These are phyloP conservation scores for Momotus momota DNA, from an alignment of 2,797 vertebrate species.

Conservation along the genomic window DNA sequence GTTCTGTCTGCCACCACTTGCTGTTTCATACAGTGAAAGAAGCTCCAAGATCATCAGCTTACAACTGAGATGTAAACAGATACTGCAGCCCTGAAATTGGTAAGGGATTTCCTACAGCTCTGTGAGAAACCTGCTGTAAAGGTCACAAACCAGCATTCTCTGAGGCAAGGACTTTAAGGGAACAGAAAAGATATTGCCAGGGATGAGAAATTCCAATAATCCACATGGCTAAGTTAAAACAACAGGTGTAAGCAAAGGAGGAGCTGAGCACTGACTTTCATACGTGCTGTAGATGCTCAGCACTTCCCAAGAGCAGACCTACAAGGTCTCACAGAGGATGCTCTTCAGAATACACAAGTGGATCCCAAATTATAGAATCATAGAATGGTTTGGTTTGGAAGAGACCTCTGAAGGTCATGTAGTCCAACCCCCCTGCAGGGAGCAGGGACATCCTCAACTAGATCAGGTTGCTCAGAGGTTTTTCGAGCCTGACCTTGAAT, in stretches of 20 bases:
- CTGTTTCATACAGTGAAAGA: not conserved
- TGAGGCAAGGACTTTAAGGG: not conserved
- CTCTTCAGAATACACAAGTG: not conserved
- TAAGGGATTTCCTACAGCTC: not conserved
- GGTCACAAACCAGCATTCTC: not conserved
- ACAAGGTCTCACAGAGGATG: not conserved
- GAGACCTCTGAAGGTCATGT: no score
- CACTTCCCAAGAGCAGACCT: not conserved
- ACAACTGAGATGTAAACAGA: not conserved
- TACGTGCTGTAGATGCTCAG: not conserved
- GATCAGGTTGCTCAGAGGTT: no score
- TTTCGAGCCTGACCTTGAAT: no score
- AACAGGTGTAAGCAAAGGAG: not conserved
- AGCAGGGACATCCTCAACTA: no score
- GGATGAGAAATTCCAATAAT: not conserved
- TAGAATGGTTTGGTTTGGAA: no score
- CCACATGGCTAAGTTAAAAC: not conserved
- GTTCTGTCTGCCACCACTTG: not conserved
- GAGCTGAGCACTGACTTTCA: not conserved
- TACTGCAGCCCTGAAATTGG: not conserved
- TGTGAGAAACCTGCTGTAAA: not conserved
- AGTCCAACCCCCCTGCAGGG: no score
- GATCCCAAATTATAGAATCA: not conserved
- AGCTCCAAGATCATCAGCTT: not conserved
- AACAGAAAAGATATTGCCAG: not conserved